Conservation (phyloP, 2,113 vertebrate species). For the Tenebrosternarchus preto region DNA sequence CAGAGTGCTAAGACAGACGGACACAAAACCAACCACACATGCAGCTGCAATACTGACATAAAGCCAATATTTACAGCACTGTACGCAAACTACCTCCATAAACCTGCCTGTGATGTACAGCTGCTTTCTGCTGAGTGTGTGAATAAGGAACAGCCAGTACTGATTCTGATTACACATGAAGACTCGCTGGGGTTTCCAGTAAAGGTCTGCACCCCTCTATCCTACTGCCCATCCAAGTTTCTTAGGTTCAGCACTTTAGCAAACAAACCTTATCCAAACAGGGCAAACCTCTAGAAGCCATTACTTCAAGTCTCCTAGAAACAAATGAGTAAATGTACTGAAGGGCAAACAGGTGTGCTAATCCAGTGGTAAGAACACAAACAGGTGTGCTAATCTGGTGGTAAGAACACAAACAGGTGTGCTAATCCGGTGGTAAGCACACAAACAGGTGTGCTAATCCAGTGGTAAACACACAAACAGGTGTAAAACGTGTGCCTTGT, state of each 20-base stretch:
- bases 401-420: not conserved
- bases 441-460: not conserved
- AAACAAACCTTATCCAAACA: not conserved
- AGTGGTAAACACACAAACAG: not conserved
- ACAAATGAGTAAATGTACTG: not conserved
- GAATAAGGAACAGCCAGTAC: not conserved
- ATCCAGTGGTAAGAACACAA: not conserved
- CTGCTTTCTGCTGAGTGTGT: slow-evolving; percentile 7
- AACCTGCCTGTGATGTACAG: not conserved
- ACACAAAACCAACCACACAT: too few relatives aligned
- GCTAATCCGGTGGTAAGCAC: not conserved
- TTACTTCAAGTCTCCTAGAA: not conserved
- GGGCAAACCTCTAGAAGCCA: not conserved
- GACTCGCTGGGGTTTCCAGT: not conserved
- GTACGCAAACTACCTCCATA: not conserved
- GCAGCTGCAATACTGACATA: not conserved
- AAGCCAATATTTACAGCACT: not conserved
- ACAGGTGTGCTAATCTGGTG: too few relatives aligned
- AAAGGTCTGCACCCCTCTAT: not conserved
- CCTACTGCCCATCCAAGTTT: not conserved
- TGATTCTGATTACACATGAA: not conserved
- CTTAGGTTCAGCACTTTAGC: not conserved
- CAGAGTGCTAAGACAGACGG: too few relatives aligned
- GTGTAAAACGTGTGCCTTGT: not conserved
- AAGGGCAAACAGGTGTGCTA: not conserved